A percentile compares a stretch with the other conserved stretches of the same genome.
These are phyloP conservation scores for Microtus montanus DNA, from an alignment of 2,113 vertebrate genomes.

Conservation along the genomic window DNA sequence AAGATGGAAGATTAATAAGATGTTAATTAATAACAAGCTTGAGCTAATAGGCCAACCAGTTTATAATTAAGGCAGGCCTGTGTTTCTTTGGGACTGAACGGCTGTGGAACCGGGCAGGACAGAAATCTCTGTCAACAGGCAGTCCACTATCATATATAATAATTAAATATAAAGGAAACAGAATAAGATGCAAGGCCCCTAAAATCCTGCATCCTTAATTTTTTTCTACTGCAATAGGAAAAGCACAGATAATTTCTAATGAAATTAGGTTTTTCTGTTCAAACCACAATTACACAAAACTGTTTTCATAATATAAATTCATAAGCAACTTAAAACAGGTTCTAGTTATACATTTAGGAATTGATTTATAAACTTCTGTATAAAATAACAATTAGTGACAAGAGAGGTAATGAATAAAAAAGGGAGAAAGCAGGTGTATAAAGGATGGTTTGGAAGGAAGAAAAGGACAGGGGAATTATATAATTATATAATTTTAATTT, in stretches of 20 bases:
- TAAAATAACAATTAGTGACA: neutral
- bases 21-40: too few relatives aligned
- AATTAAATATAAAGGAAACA: constrained; percentile 24
- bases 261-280: neutral
- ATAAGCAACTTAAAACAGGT: neutral
- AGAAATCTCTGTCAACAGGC: too few relatives aligned
- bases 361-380: neutral
- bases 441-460: rapidly evolving
- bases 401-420: neutral
- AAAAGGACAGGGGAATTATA: neutral
- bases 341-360: neutral
- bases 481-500: neutral
- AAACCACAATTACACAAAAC: neutral
- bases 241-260: neutral
- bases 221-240: neutral
- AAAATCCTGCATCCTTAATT: neutral
- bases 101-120: too few relatives aligned
- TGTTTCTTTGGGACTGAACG: too few relatives aligned
- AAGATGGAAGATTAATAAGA: too few relatives aligned
- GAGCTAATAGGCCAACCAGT: too few relatives aligned
- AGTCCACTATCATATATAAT: neutral
- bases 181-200: neutral
- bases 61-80: too few relatives aligned
- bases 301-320: neutral
- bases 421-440: too few relatives aligned